These are phyloP conservation scores for Echinarachnius parma DNA, from an alignment of 53 echinoderm and acorn worm species.

Conservation along the genomic window DNA sequence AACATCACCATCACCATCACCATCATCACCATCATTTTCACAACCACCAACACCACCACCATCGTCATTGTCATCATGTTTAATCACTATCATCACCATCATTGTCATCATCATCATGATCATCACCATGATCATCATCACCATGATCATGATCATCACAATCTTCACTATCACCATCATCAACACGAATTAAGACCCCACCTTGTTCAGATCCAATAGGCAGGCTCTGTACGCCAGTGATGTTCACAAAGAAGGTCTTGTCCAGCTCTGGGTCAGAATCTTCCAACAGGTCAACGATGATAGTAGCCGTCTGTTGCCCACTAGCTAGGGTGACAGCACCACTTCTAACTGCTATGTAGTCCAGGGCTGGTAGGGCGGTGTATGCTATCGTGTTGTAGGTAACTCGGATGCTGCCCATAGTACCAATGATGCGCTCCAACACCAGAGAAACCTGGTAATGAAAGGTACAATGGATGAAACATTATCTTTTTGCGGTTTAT, in stretches of 20 bases:
- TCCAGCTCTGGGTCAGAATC: conserved; percentile 74
- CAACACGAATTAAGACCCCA: not conserved
- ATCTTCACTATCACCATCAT: no score
- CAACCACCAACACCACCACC: conserved; percentile 19
- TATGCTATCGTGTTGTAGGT: conserved; percentile 71
- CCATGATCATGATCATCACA: no score
- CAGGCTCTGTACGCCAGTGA: conserved; percentile 72
- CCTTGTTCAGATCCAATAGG: conserved; percentile 30
- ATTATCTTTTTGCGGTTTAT: no score
- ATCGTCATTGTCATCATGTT: no score
- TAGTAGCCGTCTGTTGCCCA: conserved; percentile 48
- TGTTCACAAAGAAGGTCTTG: conserved; percentile 86
- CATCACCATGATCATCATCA: no score
- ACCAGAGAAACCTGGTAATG: conserved; percentile 76
- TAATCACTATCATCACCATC: conserved; percentile 23
- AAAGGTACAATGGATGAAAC: no score
- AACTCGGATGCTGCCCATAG: conserved; percentile 73
- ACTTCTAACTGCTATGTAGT: conserved; percentile 68
- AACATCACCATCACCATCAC: conserved; percentile 11
- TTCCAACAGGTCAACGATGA: conserved; percentile 60
- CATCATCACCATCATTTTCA: conserved; percentile 12
- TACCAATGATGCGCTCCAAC: conserved; percentile 74
- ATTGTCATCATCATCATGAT: conserved; percentile 18
- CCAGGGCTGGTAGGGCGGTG: conserved; percentile 65
- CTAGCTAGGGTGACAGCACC: conserved; percentile 63